These are phyloP conservation scores for Philopotamus ludificatus DNA, from an alignment of 1,140 invertebrate genomes.

Conservation along the genomic window DNA sequence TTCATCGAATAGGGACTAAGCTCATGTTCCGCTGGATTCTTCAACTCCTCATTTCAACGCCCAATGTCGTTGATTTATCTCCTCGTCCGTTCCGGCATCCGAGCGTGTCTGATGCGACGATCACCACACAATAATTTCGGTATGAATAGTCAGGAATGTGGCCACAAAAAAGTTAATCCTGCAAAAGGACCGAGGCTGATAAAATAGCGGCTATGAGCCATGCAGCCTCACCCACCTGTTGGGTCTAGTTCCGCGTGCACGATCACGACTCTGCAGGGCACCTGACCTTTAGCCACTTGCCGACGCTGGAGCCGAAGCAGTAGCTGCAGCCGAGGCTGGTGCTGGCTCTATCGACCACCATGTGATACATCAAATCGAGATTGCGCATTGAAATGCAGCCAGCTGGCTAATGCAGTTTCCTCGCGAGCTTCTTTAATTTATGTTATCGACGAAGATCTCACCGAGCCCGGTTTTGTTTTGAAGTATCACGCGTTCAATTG, in stretches of 20 bases:
- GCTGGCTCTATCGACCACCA: not conserved
- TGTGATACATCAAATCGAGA: not conserved
- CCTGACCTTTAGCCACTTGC: conserved; percentile 16
- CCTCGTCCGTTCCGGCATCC: not conserved
- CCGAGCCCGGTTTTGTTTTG: not conserved
- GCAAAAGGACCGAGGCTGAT: not conserved
- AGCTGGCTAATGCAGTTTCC: not conserved
- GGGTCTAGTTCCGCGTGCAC: conserved; percentile 11
- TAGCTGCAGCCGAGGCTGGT: not conserved
- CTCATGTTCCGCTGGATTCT: no score
- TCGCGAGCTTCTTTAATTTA: not conserved
- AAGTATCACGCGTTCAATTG: not conserved
- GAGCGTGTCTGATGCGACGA: no score
- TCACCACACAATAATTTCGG: no score
- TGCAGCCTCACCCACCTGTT: conserved; percentile 16
- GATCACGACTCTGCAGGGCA: conserved; percentile 19
- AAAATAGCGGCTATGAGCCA: conserved; percentile 3
- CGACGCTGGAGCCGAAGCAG: not conserved
- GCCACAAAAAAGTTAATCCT: no score
- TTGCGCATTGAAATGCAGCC: not conserved
- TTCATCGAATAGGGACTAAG: no score
- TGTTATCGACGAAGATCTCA: not conserved
- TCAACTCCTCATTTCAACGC: not conserved
- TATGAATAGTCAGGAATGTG: no score
- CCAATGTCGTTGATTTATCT: not conserved